Evolutionary conservation across 2,797 vertebrate genomes (phyloP).

Genomic region (Capromys pilorides): DNA sequence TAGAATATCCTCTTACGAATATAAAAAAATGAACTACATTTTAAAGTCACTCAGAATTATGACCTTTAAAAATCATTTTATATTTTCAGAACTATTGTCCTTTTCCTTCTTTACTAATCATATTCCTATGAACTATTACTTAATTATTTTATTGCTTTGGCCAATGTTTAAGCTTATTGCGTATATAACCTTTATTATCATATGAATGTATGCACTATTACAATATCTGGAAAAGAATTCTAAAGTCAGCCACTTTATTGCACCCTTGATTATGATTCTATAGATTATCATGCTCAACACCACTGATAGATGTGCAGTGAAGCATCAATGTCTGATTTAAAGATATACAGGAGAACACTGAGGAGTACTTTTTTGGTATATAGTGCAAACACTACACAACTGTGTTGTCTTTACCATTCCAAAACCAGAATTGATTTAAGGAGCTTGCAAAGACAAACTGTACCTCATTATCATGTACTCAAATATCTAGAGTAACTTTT

Average conservation of each 20-base stretch:
- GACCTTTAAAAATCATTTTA: conserved; percentile 6
- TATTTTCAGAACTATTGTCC: not conserved
- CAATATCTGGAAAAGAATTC: conserved; percentile 4
- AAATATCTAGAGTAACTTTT: not conserved
- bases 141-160: conserved; percentile 46
- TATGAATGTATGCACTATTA: not conserved
- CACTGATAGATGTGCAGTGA: not conserved
- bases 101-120: not conserved
- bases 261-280: not conserved
- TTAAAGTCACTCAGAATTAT: conserved; percentile 16
- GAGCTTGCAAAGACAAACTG: conserved; percentile 2
- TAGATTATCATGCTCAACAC: not conserved
- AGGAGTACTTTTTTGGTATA: not conserved
- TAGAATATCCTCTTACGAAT: not conserved
- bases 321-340: not conserved
- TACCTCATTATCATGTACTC: not conserved
- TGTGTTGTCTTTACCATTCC: conserved; percentile 2
- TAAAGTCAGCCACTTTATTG: not conserved
- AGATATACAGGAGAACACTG: not conserved
- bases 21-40: conserved; percentile 3
- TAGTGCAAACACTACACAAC: not conserved
- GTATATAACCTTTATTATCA: not conserved
- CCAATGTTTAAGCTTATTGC: conserved; percentile 24
- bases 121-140: not conserved
- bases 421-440: conserved; percentile 4